These are phyloP conservation scores for Siphlonurus alternatus DNA, from an alignment of 2,888 invertebrate species.

Conservation along the genomic window DNA sequence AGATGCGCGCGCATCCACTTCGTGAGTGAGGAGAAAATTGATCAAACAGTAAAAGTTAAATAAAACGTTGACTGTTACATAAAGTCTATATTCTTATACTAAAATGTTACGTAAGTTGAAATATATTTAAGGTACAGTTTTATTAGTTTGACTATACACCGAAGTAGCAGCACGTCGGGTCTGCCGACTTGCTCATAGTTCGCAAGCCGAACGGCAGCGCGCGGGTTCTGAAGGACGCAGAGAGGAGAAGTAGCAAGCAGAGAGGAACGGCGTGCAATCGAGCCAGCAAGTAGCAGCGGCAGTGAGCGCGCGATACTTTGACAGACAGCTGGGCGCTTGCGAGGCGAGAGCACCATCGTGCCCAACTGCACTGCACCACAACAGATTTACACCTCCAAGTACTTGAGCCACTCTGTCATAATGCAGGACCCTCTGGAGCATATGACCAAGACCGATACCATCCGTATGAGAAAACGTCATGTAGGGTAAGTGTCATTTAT, in stretches of 20 bases:
- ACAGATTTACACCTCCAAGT: neutral
- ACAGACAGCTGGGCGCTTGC: neutral
- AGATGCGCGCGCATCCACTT: too few relatives aligned
- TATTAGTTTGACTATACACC: too few relatives aligned
- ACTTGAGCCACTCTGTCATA: too few relatives aligned
- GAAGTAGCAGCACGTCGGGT: too few relatives aligned
- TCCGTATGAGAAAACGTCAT: conserved; percentile 60
- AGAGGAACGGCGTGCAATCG: too few relatives aligned
- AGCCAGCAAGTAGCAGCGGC: neutral
- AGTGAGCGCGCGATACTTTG: neutral
- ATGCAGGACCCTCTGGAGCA: conserved; percentile 37
- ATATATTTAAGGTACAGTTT: too few relatives aligned
- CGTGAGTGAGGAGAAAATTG: too few relatives aligned
- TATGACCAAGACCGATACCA: conserved; percentile 62
- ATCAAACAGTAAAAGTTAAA: too few relatives aligned
- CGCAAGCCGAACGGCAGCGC: neutral
- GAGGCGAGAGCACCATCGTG: neutral
- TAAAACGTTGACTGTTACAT: too few relatives aligned
- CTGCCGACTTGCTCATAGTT: too few relatives aligned
- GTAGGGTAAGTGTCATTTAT: conserved; percentile 51
- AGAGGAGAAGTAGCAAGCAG: neutral
- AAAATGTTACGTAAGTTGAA: too few relatives aligned
- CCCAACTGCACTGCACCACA: neutral
- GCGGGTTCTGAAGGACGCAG: neutral
- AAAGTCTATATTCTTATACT: too few relatives aligned